phyloP scores from a whole-genome alignment of 2,797 vertebrate genomes.

The Eidolon dupreanum region DNA sequence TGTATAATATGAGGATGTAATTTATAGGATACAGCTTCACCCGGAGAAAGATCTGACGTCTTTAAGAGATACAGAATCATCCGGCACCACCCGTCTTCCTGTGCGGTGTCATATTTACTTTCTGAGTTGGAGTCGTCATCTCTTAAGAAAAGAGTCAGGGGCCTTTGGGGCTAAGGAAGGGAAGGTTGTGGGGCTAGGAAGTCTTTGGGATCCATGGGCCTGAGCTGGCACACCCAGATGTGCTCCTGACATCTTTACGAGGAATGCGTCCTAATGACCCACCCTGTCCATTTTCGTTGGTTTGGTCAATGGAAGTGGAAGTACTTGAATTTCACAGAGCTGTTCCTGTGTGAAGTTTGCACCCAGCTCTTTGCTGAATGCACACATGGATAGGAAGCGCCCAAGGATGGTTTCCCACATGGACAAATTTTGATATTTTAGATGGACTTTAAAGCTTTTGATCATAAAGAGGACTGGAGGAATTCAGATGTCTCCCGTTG shows the following conservation, averaged over 20 bases:
- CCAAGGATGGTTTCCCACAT: neutral
- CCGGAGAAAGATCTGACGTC: neutral
- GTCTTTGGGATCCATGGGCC: neutral
- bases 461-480: neutral
- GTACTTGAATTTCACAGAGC: neutral
- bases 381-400: neutral
- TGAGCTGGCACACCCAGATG: neutral
- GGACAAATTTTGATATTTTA: neutral
- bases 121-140: neutral
- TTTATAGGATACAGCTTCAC: neutral
- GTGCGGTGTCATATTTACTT: neutral
- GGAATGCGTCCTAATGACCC: neutral
- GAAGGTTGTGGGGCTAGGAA: neutral
- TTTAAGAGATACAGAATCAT: neutral
- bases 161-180: neutral
- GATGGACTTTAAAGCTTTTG: neutral
- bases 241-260: neutral
- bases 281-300: neutral
- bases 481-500: neutral
- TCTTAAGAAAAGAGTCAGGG: neutral
- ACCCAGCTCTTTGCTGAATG: neutral
- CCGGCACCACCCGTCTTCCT: neutral
- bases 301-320: neutral
- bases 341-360: neutral
- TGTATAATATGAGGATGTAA: rapidly evolving